Percentiles rank a stretch among this genome's conserved stretches.
These are phyloP conservation scores for Diplodus puntazzo DNA, from an alignment of 2,797 vertebrate species.

Conservation along the genomic window DNA sequence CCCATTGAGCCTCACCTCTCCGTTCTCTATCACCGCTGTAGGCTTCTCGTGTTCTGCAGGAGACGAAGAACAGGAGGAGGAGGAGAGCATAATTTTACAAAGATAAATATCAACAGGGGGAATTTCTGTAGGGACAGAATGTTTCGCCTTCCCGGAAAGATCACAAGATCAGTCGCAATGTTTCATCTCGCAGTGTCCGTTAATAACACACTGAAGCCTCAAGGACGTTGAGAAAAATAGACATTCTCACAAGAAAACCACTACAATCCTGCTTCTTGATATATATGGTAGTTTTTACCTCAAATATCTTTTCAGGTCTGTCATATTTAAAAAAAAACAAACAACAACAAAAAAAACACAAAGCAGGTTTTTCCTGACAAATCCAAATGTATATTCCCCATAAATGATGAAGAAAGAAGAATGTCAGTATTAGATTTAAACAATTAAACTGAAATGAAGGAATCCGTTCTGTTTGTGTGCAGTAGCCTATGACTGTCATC, in stretches of 20 bases:
- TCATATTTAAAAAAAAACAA: too few relatives aligned
- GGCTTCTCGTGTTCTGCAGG: constrained; percentile 86
- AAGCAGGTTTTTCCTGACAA: neutral
- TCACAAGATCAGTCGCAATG: neutral
- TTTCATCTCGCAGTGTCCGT: neutral
- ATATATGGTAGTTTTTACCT: neutral
- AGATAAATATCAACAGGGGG: neutral
- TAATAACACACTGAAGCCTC: neutral
- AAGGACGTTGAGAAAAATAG: neutral
- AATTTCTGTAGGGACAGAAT: neutral
- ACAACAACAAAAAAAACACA: too few relatives aligned
- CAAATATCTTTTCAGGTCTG: neutral
- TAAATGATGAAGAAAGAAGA: neutral
- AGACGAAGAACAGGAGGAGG: neutral
- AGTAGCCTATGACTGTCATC: neutral
- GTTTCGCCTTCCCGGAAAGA: neutral
- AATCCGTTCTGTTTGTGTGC: neutral
- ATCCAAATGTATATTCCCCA: neutral
- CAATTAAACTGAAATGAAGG: neutral
- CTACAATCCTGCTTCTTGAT: neutral
- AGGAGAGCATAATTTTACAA: neutral
- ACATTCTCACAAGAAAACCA: neutral
- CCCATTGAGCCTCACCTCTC: constrained; percentile 87
- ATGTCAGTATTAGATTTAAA: neutral
- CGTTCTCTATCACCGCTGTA: constrained; percentile 80